A percentile compares a stretch with the other conserved stretches of the same genome.
These are phyloP conservation scores for Ranitomeya imitator DNA, from an alignment of 2,113 vertebrate species.

Conservation along the genomic window DNA sequence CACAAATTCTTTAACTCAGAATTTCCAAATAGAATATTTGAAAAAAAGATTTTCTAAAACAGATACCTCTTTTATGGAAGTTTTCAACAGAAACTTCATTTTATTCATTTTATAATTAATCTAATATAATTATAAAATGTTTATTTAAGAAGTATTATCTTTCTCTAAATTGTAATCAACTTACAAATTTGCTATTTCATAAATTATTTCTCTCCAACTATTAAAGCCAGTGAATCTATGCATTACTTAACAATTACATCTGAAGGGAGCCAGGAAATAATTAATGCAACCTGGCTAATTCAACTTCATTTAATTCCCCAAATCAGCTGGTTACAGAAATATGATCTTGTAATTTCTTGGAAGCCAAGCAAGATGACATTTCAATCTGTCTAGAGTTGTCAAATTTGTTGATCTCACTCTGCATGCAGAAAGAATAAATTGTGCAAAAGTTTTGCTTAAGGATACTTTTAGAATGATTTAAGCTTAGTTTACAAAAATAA, in stretches of 20 bases:
- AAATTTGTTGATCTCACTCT: constrained; percentile 1
- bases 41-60: not conserved
- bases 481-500: not conserved
- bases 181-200: not conserved
- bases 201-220: not conserved
- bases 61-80: not conserved
- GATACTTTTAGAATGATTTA: not conserved
- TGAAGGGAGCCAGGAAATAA: not conserved
- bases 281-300: constrained; percentile 8
- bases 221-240: not conserved
- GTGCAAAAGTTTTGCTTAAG: not conserved
- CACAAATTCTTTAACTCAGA: no score
- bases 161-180: not conserved
- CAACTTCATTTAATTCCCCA: constrained; percentile 1
- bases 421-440: not conserved
- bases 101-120: not conserved
- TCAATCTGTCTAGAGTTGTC: constrained; percentile 27
- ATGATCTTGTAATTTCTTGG: constrained; percentile 1
- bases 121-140: not conserved
- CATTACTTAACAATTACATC: not conserved
- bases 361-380: constrained; percentile 15
- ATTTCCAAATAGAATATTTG: no score
- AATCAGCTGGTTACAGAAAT: constrained; percentile 31
- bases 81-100: not conserved
- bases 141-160: not conserved